Percentiles rank a stretch among this genome's conserved stretches.
Conservation (phyloP, 2,113 vertebrate species). For the Polyodon spathula region DNA sequence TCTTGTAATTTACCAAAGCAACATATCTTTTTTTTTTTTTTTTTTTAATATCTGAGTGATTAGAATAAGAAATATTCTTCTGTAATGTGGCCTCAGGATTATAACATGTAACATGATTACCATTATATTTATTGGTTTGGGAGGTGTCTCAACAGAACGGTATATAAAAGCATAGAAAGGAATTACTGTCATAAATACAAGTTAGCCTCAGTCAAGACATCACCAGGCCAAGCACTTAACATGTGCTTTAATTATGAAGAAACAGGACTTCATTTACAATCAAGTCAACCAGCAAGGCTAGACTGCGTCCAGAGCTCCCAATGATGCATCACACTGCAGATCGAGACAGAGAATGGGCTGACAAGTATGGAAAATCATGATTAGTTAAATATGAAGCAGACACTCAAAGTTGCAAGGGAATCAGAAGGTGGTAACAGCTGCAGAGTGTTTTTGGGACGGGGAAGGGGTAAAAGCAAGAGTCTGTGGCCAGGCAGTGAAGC, state of each 20-base stretch:
- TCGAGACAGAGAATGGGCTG: background rate
- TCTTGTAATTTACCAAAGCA: too few species aligned
- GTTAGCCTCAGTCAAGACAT: too few species aligned
- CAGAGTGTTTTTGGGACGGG: background rate
- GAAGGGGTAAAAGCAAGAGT: background rate
- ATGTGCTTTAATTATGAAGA: background rate
- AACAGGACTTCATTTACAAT: background rate
- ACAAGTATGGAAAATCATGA: constrained; percentile 1
- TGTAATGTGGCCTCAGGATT: too few species aligned
- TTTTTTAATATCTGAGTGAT: too few species aligned
- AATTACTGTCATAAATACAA: too few species aligned
- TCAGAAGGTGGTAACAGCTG: constrained; percentile 3
- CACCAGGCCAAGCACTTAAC: too few species aligned
- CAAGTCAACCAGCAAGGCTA: background rate
- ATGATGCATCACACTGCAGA: constrained; percentile 1
- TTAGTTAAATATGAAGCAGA: constrained; percentile 9
- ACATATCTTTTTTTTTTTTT: too few species aligned
- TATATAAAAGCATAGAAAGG: too few species aligned
- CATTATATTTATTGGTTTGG: too few species aligned
- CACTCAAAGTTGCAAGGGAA: background rate
- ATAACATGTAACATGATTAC: too few species aligned
- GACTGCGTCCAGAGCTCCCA: background rate
- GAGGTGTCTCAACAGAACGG: too few species aligned
- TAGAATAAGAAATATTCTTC: too few species aligned
- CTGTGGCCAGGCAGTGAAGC: constrained; percentile 3